Evolutionary conservation across 1,140 invertebrate genomes (phyloP), one percentile per base, ranked within the genome.

Genomic region (Harlomillsia oculata): DNA sequence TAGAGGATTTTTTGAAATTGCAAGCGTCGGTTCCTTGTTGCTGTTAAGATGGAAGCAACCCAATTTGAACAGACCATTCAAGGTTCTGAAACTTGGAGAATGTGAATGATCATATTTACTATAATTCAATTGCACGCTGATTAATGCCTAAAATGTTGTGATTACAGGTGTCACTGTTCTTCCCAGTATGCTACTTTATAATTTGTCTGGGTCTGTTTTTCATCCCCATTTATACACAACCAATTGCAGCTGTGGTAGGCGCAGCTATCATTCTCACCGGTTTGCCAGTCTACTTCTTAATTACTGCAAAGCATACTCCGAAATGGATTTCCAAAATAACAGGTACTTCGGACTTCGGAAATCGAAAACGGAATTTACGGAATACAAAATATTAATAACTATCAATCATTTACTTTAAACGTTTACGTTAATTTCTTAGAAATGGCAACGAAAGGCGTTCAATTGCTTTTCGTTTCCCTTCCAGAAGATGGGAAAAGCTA

Each of bases 1-100:
- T 40, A 90, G 95, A 73, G 83, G 88, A 14, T 73, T 92, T 13
- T 95, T 96, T 68, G 90, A 86, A 13, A 78, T 86, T 9, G 74
- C 85, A 21, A 91, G 89, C 13, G 83, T 97, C 1, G 77, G 80
- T 16, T 89, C 89, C 23, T 74, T 97, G 18, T 71, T 97, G 4
- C 92, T 86, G 78, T 73, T 96, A 70, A 80, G 92, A 40, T 81
- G 81, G 66, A 88, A 81, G 36, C 74, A 75, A 45, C 89, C 91
- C 4, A 69, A 84, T 52, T 69, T 81, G 59, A 62, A 77, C 56
- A 68, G 83, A 68, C 82, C 82, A 25, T 84, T 84, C 39, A 84
- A 82, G 72, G 83, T 84, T 74, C 34, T 37, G 8, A 3, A 13
- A 2, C 8, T 26, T 11, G 11, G 20, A 45, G 8, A 29, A 8